These are phyloP conservation scores for Xyrichtys novacula DNA, from an alignment of 2,797 vertebrate species.

Conservation along the genomic window DNA sequence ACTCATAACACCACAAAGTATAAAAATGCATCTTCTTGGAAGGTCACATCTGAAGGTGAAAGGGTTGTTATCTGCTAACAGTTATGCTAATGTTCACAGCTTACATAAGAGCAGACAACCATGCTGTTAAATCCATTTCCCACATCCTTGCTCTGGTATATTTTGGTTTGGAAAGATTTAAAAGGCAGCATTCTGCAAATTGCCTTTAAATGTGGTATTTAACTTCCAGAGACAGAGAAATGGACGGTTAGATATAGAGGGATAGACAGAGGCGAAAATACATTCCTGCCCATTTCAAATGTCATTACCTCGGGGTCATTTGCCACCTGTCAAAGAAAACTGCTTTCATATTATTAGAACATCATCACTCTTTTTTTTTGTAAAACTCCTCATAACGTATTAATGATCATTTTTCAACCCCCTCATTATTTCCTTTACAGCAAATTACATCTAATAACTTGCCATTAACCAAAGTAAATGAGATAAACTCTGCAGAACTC, in stretches of 20 bases:
- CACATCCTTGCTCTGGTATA: background rate
- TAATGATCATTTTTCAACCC: slow-evolving; percentile 53
- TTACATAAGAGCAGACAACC: background rate
- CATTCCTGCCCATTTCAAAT: slow-evolving; percentile 23
- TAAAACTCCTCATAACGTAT: slow-evolving; percentile 58
- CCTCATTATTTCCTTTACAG: slow-evolving; percentile 62
- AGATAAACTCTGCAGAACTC: slow-evolving; percentile 36
- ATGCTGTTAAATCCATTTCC: background rate
- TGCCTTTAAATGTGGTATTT: background rate
- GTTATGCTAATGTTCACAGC: background rate
- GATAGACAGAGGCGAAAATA: slow-evolving; percentile 19
- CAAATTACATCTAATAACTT: slow-evolving; percentile 64
- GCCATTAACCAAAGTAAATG: slow-evolving; percentile 39
- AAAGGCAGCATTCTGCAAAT: background rate
- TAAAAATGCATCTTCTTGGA: background rate
- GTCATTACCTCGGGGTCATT: slow-evolving; percentile 50
- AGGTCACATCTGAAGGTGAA: background rate
- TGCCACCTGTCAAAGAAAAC: slow-evolving; percentile 50
- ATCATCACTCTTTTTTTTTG: slow-evolving; percentile 51
- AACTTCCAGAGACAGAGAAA: background rate
- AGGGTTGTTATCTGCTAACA: background rate
- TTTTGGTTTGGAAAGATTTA: background rate
- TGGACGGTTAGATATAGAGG: background rate
- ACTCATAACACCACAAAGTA: slow-evolving; percentile 2
- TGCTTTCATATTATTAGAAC: slow-evolving; percentile 60